Conservation (phyloP, 2,797 vertebrate genomes). For the Pseudochirops corinnae region DNA sequence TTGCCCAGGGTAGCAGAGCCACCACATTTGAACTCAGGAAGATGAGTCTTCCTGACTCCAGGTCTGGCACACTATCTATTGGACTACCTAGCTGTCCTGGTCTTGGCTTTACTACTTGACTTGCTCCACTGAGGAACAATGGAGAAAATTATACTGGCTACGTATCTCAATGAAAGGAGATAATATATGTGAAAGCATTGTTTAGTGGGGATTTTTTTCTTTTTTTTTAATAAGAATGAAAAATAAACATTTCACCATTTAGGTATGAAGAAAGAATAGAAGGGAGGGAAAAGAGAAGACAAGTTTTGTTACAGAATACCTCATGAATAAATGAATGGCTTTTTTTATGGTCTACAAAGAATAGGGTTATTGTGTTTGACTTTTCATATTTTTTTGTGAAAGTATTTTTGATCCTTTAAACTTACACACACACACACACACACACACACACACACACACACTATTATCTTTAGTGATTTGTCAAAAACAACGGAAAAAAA, state of each 20-base stretch:
- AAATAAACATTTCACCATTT: slow-evolving; percentile 41
- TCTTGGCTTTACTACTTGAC: not conserved
- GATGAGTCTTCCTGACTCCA: not conserved
- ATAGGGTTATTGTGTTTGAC: not conserved
- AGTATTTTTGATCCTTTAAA: not conserved
- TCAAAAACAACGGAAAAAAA: slow-evolving; percentile 47
- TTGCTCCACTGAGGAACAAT: not conserved
- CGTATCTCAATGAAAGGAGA: not conserved
- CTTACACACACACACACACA: not conserved
- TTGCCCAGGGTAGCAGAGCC: not conserved
- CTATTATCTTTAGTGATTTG: slow-evolving; percentile 1
- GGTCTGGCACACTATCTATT: not conserved
- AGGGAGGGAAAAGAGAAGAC: not conserved
- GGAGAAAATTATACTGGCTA: not conserved
- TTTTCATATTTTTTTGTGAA: not conserved
- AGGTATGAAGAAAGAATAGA: slow-evolving; percentile 33
- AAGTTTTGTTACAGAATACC: not conserved
- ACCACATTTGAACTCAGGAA: not conserved
- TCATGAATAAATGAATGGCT: not conserved
- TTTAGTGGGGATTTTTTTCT: slow-evolving; percentile 52
- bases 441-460: not conserved
- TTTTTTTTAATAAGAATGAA: slow-evolving; percentile 58
- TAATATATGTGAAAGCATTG: not conserved
- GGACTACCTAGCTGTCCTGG: not conserved
- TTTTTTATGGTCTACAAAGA: not conserved